A percentile compares a stretch with the other conserved stretches of the same genome.
Conservation (phyloP, 1,140 invertebrate genomes). For the Polyergus mexicanus region DNA sequence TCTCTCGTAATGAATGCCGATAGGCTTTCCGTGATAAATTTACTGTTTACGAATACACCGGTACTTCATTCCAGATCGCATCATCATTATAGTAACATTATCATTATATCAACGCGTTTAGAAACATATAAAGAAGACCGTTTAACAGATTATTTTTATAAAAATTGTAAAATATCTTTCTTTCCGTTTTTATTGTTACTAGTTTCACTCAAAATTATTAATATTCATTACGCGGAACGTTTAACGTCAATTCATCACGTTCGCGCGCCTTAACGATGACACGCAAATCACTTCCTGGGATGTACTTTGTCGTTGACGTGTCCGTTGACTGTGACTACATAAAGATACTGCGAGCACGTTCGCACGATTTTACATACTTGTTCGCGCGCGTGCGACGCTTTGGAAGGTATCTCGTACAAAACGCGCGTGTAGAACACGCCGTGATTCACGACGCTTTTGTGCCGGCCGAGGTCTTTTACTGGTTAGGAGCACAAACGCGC, state of each 20-base stretch:
- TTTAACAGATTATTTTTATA: neutral
- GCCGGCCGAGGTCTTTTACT: conserved; percentile 30
- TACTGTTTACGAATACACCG: neutral
- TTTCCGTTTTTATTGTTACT: neutral
- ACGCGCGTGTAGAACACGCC: neutral
- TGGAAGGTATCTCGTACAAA: conserved; percentile 7
- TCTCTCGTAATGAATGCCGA: conserved; percentile 52
- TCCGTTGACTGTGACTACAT: conserved; percentile 20
- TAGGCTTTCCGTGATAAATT: neutral
- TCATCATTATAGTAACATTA: neutral
- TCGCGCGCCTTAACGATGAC: conserved; percentile 25
- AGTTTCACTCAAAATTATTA: neutral
- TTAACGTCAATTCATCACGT: neutral
- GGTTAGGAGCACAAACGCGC: conserved; percentile 20
- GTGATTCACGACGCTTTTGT: conserved; percentile 63
- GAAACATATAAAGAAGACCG: neutral
- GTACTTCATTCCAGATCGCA: neutral
- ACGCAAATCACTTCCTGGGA: conserved; percentile 37
- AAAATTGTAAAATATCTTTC: neutral
- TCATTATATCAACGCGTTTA: neutral
- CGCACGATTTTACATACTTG: conserved; percentile 58
- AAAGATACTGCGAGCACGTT: conserved; percentile 36
- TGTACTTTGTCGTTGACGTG: conserved; percentile 32
- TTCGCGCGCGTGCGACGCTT: conserved; percentile 46
- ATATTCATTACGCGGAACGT: conserved; percentile 3